These are phyloP conservation scores for Todiramphus saurophagus DNA, from an alignment of 2,113 vertebrate genomes.

Conservation along the genomic window DNA sequence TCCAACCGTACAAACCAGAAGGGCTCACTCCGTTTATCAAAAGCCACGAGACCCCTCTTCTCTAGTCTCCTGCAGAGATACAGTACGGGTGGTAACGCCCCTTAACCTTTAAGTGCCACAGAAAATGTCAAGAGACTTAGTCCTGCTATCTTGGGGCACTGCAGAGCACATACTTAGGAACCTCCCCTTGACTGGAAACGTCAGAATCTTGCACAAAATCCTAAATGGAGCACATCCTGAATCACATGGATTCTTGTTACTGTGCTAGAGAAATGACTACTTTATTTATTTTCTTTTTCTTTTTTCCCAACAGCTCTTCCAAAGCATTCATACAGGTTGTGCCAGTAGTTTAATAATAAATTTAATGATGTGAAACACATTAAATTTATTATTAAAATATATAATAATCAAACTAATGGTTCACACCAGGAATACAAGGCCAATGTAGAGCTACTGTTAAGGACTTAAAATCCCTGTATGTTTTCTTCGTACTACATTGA, in stretches of 20 bases:
- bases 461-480: not conserved
- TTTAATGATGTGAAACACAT: not conserved
- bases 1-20: not conserved
- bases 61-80: not conserved
- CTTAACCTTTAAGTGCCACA: not conserved
- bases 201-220: not conserved
- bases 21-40: not conserved
- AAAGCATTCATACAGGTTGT: not conserved
- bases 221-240: accelerated
- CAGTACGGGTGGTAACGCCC: accelerated
- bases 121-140: not conserved
- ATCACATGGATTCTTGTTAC: not conserved
- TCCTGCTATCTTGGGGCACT: accelerated
- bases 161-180: accelerated
- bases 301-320: not conserved
- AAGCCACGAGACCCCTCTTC: not conserved
- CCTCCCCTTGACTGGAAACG: not conserved
- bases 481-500: not conserved
- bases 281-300: too few relatives aligned
- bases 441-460: not conserved
- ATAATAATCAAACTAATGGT: not conserved
- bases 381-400: too few relatives aligned
- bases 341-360: too few relatives aligned
- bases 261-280: not conserved
- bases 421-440: not conserved